Percentiles rank a stretch among this genome's conserved stretches.
Evolutionary conservation across 2,797 vertebrate genomes (phyloP).

Genomic region (Phaenicophaeus curvirostris): DNA sequence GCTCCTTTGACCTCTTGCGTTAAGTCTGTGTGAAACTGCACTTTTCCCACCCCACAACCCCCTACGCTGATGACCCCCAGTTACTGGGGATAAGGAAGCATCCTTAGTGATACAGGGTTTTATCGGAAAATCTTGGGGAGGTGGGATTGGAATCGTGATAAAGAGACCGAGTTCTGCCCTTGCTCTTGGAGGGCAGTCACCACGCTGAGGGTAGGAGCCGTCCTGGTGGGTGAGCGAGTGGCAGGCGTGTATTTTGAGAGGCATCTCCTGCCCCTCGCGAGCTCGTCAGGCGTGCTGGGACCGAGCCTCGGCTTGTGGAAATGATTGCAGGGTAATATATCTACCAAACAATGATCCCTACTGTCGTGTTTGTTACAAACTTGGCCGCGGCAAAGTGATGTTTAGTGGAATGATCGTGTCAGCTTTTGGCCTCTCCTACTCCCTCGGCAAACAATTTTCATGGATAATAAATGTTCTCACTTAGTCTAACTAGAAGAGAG

Average conservation of each 20-base stretch:
- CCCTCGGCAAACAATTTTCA: conserved; percentile 13
- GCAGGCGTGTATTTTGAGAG: not conserved
- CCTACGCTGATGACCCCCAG: not conserved
- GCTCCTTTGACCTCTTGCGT: not conserved
- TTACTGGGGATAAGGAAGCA: not conserved
- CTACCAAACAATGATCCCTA: not conserved
- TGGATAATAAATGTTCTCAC: not conserved
- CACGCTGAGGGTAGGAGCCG: not conserved
- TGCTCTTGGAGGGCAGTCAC: not conserved
- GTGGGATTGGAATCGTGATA: not conserved
- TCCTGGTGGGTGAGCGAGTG: too few relatives aligned
- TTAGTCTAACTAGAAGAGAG: conserved; percentile 2
- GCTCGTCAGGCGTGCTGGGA: not conserved
- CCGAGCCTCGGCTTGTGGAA: not conserved
- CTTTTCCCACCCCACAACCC: not conserved
- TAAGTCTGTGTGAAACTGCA: not conserved
- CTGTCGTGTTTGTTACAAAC: conserved; percentile 24
- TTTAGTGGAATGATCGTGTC: conserved; percentile 38
- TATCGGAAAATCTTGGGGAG: not conserved
- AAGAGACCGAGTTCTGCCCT: not conserved
- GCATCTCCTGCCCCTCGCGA: fast-evolving
- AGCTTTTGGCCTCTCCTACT: conserved; percentile 35
- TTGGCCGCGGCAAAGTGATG: not conserved
- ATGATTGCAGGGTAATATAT: conserved; percentile 26
- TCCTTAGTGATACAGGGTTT: not conserved